Percentiles rank a stretch among this genome's conserved stretches.
phyloP scores from a whole-genome alignment of 2,113 vertebrate genomes.

The Stercorarius parasiticus region DNA sequence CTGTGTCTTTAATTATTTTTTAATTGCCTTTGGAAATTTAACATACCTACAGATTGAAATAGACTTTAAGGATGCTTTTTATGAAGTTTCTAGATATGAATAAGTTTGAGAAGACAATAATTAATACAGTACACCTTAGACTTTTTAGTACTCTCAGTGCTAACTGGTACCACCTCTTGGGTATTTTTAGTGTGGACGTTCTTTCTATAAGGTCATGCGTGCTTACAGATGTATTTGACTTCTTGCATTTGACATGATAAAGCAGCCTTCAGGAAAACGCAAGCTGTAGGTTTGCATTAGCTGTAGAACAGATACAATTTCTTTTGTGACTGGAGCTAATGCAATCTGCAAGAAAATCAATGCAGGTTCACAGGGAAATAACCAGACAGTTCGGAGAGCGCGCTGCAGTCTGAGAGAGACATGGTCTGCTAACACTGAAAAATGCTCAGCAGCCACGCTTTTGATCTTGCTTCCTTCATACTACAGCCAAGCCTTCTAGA shows the following conservation, averaged over 20 bases:
- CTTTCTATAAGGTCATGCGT: neutral
- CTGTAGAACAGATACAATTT: constrained; percentile 30
- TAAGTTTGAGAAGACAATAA: neutral
- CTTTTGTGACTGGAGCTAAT: constrained; percentile 63
- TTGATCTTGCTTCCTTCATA: constrained; percentile 10
- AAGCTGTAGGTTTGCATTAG: constrained; percentile 44
- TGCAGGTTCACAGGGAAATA: constrained; percentile 52
- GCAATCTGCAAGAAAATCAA: constrained; percentile 68
- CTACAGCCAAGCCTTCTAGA: neutral
- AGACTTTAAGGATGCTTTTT: neutral
- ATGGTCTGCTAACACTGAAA: constrained; percentile 46
- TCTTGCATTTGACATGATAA: neutral
- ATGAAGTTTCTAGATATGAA: neutral
- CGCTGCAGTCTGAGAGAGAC: neutral
- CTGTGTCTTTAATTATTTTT: neutral
- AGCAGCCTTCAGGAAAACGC: constrained; percentile 15
- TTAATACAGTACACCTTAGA: neutral
- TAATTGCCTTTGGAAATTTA: neutral
- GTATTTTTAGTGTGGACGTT: neutral
- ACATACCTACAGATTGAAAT: neutral
- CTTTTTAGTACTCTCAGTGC: neutral
- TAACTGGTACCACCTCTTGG: neutral
- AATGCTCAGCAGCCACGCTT: constrained; percentile 8
- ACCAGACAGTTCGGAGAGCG: neutral
- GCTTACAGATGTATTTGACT: neutral